Percentiles rank a stretch among this genome's conserved stretches.
Conservation (phyloP, 2,888 invertebrate species). For the Agriopis aurantiaria region DNA sequence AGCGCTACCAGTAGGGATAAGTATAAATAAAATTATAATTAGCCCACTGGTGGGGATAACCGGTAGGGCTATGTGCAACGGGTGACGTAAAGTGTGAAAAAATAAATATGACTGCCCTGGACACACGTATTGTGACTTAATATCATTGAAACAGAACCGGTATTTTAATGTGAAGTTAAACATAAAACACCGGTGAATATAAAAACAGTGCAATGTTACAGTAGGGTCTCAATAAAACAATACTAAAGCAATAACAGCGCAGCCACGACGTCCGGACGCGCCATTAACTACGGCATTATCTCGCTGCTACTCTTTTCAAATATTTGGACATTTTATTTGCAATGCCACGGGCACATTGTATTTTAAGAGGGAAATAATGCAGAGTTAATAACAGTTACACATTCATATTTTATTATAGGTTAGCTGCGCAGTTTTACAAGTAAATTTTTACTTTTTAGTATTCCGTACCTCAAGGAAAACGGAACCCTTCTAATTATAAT, state of each 20-base stretch:
- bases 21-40: too few relatives aligned
- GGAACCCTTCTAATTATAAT: too few relatives aligned
- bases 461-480: too few relatives aligned
- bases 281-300: constrained; percentile 78
- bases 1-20: too few relatives aligned
- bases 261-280: constrained; percentile 66
- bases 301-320: constrained; percentile 71
- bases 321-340: constrained; percentile 73
- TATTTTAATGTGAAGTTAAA: not conserved
- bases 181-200: constrained; percentile 1
- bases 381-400: not conserved
- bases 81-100: too few relatives aligned
- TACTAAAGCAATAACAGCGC: constrained; percentile 69
- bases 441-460: too few relatives aligned
- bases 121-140: too few relatives aligned
- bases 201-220: constrained; percentile 43
- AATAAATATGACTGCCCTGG: too few relatives aligned
- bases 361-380: constrained; percentile 26
- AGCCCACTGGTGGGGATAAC: too few relatives aligned
- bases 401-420: not conserved
- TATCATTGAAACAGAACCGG: too few relatives aligned
- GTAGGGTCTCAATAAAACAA: constrained; percentile 48
- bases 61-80: too few relatives aligned
- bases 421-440: too few relatives aligned
- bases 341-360: constrained; percentile 39